Percentiles rank a stretch among this genome's conserved stretches.
These are phyloP conservation scores for Metallyticus violacea DNA, from an alignment of 2,888 invertebrate genomes.

Conservation along the genomic window DNA sequence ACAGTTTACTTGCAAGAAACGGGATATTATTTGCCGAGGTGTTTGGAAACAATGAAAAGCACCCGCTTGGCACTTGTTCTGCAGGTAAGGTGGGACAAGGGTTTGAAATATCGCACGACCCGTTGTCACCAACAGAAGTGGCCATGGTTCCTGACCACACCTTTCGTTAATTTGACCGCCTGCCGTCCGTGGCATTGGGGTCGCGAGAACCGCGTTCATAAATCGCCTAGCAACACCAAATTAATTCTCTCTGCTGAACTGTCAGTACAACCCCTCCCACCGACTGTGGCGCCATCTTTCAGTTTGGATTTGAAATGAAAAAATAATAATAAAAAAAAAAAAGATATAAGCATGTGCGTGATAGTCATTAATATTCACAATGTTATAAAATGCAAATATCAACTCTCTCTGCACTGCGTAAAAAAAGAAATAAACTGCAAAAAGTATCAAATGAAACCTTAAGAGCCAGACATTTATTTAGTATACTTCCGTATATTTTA, in stretches of 20 bases:
- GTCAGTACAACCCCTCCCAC: background rate
- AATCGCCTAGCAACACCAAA: background rate
- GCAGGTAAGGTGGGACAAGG: background rate
- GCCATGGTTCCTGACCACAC: slow-evolving; percentile 13
- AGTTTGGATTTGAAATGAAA: background rate
- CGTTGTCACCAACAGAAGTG: background rate
- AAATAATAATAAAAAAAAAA: background rate
- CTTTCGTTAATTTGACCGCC: slow-evolving; percentile 12
- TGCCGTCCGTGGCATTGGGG: background rate
- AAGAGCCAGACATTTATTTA: too few relatives aligned
- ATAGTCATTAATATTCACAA: background rate
- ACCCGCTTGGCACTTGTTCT: background rate
- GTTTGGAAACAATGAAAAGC: background rate
- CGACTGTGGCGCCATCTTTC: background rate
- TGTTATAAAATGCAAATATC: background rate
- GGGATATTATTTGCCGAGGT: background rate
- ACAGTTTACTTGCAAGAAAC: background rate
- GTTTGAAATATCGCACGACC: background rate
- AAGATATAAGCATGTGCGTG: background rate
- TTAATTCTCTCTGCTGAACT: background rate
- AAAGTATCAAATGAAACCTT: background rate
- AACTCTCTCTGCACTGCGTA: background rate
- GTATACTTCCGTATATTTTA: too few relatives aligned
- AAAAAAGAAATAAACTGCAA: too few relatives aligned
- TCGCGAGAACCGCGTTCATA: background rate